phyloP scores from a whole-genome alignment of 2,113 vertebrate genomes.

The Thamnaconus septentrionalis region DNA sequence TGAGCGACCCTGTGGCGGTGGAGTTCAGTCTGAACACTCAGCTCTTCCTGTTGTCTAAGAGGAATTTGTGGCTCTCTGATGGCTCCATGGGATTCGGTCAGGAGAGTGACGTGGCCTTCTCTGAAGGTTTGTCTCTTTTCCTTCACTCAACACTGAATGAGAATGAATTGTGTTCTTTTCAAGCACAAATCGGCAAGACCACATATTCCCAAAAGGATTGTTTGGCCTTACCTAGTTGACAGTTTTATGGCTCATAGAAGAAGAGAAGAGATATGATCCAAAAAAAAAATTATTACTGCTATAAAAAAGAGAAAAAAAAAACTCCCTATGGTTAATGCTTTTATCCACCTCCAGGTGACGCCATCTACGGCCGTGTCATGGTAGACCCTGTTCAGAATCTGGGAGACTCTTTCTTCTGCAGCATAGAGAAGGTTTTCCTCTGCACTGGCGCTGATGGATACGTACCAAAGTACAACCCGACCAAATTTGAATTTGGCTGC shows the following conservation, averaged over 20 bases:
- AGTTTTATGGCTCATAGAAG: too few relatives aligned
- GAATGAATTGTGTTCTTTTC: too few relatives aligned
- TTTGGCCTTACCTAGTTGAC: too few relatives aligned
- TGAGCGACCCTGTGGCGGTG: slow-evolving; percentile 93
- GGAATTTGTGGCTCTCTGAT: slow-evolving; percentile 89
- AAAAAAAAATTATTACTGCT: too few relatives aligned
- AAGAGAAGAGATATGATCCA: too few relatives aligned
- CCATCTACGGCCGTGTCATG: slow-evolving; percentile 91
- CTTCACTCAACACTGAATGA: not conserved
- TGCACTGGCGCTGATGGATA: slow-evolving; percentile 95
- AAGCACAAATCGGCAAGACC: too few relatives aligned
- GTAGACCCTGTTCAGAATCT: slow-evolving; percentile 96
- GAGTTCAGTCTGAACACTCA: slow-evolving; percentile 95
- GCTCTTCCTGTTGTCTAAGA: slow-evolving; percentile 91
- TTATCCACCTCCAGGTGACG: slow-evolving; percentile 77
- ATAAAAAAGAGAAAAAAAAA: too few relatives aligned
- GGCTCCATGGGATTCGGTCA: slow-evolving; percentile 92
- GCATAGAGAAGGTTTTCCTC: slow-evolving; percentile 94
- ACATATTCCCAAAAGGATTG: too few relatives aligned
- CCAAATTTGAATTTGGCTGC: slow-evolving; percentile 89
- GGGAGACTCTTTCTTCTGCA: slow-evolving; percentile 93
- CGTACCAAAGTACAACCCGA: slow-evolving; percentile 91
- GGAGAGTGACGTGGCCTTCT: slow-evolving; percentile 87
- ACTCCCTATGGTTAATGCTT: not conserved
- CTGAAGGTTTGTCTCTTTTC: slow-evolving; percentile 79